Percentiles rank a stretch among this genome's conserved stretches.
phyloP scores from a whole-genome alignment of 2,888 invertebrate genomes.

The Cosmorhoe ocellata region DNA sequence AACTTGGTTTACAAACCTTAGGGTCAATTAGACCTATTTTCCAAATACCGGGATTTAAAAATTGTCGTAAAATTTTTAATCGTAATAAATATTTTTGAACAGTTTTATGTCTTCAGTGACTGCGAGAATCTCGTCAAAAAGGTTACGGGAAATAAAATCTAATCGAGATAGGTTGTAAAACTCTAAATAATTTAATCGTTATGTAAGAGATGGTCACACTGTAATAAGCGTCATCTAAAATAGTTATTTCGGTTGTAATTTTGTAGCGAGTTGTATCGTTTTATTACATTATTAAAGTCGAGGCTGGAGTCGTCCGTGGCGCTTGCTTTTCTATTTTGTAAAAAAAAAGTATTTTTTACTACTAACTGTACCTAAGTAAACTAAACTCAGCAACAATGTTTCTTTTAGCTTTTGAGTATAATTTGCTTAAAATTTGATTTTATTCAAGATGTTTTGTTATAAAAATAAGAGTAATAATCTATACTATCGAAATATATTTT shows the following conservation, averaged over 20 bases:
- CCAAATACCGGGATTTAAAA: constrained; percentile 29
- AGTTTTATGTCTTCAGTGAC: constrained; percentile 34
- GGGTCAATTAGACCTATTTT: constrained; percentile 39
- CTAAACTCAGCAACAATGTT: no score
- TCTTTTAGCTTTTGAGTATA: no score
- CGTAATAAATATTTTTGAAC: constrained; percentile 37
- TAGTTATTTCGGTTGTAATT: constrained; percentile 19
- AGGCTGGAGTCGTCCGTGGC: neutral
- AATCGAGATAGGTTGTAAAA: constrained; percentile 28
- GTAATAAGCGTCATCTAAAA: constrained; percentile 26
- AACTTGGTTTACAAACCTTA: constrained; percentile 39
- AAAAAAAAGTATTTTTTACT: no score
- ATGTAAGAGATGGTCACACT: constrained; percentile 28
- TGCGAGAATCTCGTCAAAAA: constrained; percentile 31
- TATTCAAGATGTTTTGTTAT: no score
- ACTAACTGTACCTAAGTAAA: no score
- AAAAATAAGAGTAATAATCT: no score
- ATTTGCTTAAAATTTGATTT: no score
- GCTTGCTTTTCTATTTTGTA: neutral
- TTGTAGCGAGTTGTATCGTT: constrained; percentile 15
- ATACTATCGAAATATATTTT: no score
- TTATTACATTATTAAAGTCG: constrained; percentile 1
- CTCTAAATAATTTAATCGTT: constrained; percentile 31
- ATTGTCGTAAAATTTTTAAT: constrained; percentile 36
- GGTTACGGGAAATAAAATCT: constrained; percentile 34